These are phyloP conservation scores for Pristiophorus japonicus DNA, from an alignment of 2,113 vertebrate species.

Conservation along the genomic window DNA sequence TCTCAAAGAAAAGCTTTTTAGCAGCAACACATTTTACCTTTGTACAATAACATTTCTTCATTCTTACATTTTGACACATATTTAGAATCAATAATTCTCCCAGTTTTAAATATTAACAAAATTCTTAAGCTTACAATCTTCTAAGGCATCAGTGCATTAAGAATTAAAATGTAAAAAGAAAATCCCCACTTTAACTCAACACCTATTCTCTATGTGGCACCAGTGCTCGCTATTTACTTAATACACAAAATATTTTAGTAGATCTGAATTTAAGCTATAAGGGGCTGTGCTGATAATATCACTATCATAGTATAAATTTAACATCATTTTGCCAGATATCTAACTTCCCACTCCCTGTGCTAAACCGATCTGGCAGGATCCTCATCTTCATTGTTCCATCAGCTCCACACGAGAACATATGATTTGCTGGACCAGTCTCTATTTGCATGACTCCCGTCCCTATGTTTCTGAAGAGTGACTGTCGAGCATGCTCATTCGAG, in stretches of 20 bases:
- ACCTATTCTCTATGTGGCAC: conserved; percentile 45
- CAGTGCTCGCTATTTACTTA: conserved; percentile 43
- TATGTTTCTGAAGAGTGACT: conserved; percentile 95
- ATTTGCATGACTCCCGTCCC: conserved; percentile 97
- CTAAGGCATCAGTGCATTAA: conserved; percentile 69
- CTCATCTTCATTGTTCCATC: conserved; percentile 98
- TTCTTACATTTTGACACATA: conserved; percentile 32
- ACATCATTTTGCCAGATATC: conserved; percentile 74
- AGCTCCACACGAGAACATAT: conserved; percentile 94
- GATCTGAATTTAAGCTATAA: conserved; percentile 43
- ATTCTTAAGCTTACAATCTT: conserved; percentile 44
- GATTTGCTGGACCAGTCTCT: conserved; percentile 81
- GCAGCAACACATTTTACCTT: conserved; percentile 23
- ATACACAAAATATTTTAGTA: conserved; percentile 49
- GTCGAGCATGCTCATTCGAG: conserved; percentile 83
- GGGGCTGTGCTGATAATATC: conserved; percentile 32
- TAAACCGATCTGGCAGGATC: conserved; percentile 79
- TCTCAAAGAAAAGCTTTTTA: conserved; percentile 30
- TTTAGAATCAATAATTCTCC: conserved; percentile 26
- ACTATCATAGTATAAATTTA: conserved; percentile 64
- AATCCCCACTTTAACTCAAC: background rate
- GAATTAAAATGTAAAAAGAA: conserved; percentile 48
- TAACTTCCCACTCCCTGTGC: conserved; percentile 52
- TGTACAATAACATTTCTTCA: conserved; percentile 31
- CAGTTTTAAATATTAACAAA: conserved; percentile 8